phyloP scores from a whole-genome alignment of 2,888 invertebrate genomes.

The Clostera curtula region DNA sequence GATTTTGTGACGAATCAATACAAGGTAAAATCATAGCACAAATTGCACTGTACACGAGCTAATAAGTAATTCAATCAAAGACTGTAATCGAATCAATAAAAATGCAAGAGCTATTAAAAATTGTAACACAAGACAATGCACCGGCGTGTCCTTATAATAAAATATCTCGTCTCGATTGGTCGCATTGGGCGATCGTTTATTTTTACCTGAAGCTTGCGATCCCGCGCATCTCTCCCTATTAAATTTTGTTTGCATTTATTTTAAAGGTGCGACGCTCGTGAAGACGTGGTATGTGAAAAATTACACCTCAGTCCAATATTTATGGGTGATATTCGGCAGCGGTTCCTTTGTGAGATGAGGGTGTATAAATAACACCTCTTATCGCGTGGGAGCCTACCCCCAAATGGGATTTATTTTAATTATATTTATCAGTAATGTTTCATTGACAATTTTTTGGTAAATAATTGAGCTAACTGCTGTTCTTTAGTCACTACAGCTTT shows the following conservation, averaged over 20 bases:
- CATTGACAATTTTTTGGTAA: constrained; percentile 30
- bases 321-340: constrained; percentile 76
- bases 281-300: constrained; percentile 75
- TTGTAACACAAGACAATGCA: constrained; percentile 25
- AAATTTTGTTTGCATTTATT: constrained; percentile 76
- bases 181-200: constrained; percentile 63
- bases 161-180: constrained; percentile 61
- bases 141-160: constrained; percentile 38
- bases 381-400: constrained; percentile 74
- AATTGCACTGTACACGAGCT: too few species aligned
- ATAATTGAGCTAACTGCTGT: too few species aligned
- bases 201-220: constrained; percentile 69
- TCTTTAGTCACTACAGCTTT: too few species aligned
- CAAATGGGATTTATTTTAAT: constrained; percentile 72
- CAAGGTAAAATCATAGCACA: too few species aligned
- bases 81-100: too few species aligned
- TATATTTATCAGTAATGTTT: constrained; percentile 63
- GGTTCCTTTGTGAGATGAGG: constrained; percentile 72
- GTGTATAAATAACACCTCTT: constrained; percentile 74
- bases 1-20: too few species aligned
- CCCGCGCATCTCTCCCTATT: constrained; percentile 75
- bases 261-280: constrained; percentile 74
- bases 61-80: too few species aligned
- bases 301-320: constrained; percentile 75
- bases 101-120: constrained; percentile 25